Evolutionary conservation across 37 sponge, comb jelly and placozoan genomes (phyloP), one percentile per base, ranked within the genome.

Genomic region (Chondrosia reniformis): DNA sequence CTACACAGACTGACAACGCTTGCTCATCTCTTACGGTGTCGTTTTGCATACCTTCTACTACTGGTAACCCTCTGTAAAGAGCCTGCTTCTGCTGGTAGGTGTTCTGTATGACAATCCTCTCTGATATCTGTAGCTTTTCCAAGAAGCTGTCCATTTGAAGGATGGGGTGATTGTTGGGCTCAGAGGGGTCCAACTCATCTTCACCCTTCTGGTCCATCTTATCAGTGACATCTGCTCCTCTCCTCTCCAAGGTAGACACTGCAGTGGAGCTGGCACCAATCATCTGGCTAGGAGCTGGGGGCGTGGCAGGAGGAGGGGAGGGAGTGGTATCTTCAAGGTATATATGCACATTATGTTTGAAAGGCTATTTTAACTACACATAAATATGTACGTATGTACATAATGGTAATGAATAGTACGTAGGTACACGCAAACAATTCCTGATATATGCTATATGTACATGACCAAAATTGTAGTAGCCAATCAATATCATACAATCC

Each of bases 31-130:
- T n/a, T n/a, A n/a, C n/a, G n/a, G n/a, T 39, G n/a, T n/a, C n/a
- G n/a, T n/a, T n/a, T n/a, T n/a, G n/a, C n/a, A n/a, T n/a, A 92
- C 96, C 96, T 77, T 33, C 30, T 13, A 95, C 45, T 0, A 75
- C 69, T 9, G 79, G 56, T 33, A 95, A 67, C 22, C 86, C 86
- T 34, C 96, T 80, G 75, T 95, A 98, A 21, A 84, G 75, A 24
- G 99, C 99, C 66, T 95, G 99, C 76, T 88, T 90, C 0, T 63
- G 55, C 80, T 98, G 99, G 46, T 84, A 93, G 21, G 79, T 42
- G 58, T 98, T 98, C 84, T 80, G 76, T 7, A 84, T 88, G 22
- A 98, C 84, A 17, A 81, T 96, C 79, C 92, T 87, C 85, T 98
- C 99, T 74, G 87, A 67, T 24, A 87, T 81, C 21, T 83, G 75